Evolutionary conservation across 2,113 vertebrate genomes (phyloP), one percentile per base, ranked within the genome.

Genomic region (Limanda limanda): DNA sequence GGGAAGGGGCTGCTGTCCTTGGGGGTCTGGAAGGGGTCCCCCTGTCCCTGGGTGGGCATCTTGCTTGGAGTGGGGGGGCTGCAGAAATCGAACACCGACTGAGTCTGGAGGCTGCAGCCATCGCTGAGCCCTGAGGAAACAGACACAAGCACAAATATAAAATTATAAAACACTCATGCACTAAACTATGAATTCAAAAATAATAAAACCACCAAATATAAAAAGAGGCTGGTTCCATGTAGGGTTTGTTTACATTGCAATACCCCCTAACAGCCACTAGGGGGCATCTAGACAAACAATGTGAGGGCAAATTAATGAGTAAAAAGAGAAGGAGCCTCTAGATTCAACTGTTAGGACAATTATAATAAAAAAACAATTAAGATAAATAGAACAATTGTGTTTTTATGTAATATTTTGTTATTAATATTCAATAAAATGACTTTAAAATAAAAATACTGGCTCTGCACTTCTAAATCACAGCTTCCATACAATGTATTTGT

Each of bases 61-160:
- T 94, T 95, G 15, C 84, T 86, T 35, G 95, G 93, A 71, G 96
- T 95, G 71, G 94, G 68, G 6, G 95, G 89, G 27, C 93, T 91
- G 23, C 95, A 95, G 90, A 96, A 96, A 21, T 96, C 95, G 51
- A 96, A 96, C 0, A 94, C 87, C 17, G 95, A 79, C 78, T 92
- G 95, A 68, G 80, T 86, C 79, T 95, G 94, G 67, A 95, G 92
- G 14, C 87, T 90, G 72, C 93, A 92, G 61, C 84, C 90, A 0
- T 95, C 94, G n/a, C 65, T 83, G 48, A 93, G 88, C 20, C 90
- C 96, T 96, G 68, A 3, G 7, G 10, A 57, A 42, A 42, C 40
- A 42, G 40, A 52, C 13, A 67, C 66, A 54, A 12, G 13, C n/a
- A 73, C 48, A 24, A 12, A n/a, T 1, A 37, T 5, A 13, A n/a